Percentiles rank a stretch among this genome's conserved stretches.
These are phyloP conservation scores for Capreolus pygargus DNA, from an alignment of 2,113 vertebrate genomes.

Conservation along the genomic window DNA sequence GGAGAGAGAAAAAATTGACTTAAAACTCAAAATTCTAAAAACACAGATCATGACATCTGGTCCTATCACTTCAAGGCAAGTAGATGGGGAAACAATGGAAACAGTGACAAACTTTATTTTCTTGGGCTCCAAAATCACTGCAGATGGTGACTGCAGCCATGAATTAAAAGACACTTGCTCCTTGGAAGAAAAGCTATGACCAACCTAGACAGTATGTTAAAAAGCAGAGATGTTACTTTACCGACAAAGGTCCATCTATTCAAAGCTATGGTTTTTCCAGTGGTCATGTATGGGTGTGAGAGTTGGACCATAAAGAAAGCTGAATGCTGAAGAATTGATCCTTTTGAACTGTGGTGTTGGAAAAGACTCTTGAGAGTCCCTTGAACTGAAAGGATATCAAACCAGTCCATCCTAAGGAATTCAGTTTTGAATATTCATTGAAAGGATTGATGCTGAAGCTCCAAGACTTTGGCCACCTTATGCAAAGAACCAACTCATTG, in stretches of 20 bases:
- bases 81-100: not conserved
- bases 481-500: not conserved
- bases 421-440: not conserved
- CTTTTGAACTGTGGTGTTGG: not conserved
- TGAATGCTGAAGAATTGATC: not conserved
- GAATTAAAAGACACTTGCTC: not conserved
- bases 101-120: not conserved
- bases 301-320: not conserved
- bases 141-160: not conserved
- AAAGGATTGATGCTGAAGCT: not conserved
- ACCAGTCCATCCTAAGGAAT: not conserved
- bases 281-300: not conserved
- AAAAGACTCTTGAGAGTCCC: not conserved
- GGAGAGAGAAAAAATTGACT: not conserved
- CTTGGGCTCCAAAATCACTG: not conserved
- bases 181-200: not conserved
- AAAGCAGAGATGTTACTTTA: not conserved
- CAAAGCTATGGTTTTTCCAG: not conserved
- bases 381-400: not conserved
- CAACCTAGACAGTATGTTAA: not conserved
- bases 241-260: not conserved
- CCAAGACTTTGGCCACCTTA: not conserved
- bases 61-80: not conserved
- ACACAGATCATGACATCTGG: not conserved
- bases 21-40: not conserved